Conservation (phyloP, 30 jellyfish, hydroid and myxozoan species). For the Nemopilema nomurai region DNA sequence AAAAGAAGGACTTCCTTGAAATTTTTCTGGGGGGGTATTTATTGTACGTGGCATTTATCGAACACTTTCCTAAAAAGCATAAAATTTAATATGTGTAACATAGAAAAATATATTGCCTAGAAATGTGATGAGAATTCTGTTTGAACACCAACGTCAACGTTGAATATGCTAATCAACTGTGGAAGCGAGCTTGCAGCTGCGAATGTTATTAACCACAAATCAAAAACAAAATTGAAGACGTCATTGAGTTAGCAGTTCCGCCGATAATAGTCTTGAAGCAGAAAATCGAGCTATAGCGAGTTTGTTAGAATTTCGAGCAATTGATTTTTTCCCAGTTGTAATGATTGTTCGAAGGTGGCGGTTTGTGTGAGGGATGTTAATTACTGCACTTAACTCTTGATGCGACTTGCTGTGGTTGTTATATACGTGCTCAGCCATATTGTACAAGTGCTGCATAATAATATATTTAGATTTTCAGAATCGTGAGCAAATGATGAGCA, state of each 20-base stretch:
- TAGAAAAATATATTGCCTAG: too few relatives aligned
- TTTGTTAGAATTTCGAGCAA: neutral
- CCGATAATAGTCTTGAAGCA: neutral
- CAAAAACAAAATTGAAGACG: neutral
- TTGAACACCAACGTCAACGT: neutral
- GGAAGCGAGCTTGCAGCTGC: neutral
- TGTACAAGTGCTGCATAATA: neutral
- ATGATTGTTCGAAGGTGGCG: neutral
- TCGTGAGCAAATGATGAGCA: neutral
- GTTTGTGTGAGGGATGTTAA: neutral
- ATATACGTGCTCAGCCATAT: slow-evolving; percentile 13
- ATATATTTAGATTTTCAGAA: neutral
- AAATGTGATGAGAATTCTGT: too few relatives aligned
- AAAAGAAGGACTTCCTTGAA: too few relatives aligned
- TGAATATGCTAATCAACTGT: neutral
- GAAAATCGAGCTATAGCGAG: neutral
- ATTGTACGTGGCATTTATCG: too few relatives aligned
- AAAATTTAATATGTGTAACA: neutral
- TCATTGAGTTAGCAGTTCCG: neutral
- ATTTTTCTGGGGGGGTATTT: too few relatives aligned
- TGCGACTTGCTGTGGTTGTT: slow-evolving; percentile 28
- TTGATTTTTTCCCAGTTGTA: neutral
- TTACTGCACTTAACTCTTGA: slow-evolving; percentile 7
- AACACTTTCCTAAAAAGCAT: neutral
- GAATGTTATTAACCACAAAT: neutral